A percentile compares a stretch with the other conserved stretches of the same genome.
These are phyloP conservation scores for Macrosteles quadrilineatus DNA, from an alignment of 1,140 invertebrate genomes.

Conservation along the genomic window DNA sequence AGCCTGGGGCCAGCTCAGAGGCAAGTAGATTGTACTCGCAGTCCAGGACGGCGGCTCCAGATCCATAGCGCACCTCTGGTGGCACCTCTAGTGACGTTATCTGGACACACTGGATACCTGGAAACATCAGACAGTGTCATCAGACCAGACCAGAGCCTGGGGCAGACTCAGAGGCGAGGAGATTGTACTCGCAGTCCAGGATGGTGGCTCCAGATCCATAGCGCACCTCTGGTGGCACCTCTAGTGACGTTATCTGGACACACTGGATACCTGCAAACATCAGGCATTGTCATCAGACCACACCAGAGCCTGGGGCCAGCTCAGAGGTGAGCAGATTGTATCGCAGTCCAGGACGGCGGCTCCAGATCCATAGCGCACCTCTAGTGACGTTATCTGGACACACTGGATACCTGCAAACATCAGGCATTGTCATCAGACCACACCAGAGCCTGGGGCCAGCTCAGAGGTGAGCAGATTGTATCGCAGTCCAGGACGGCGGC, in stretches of 20 bases:
- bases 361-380: conserved; percentile 63
- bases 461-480: conserved; percentile 57
- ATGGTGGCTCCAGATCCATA: conserved; percentile 64
- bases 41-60: conserved; percentile 66
- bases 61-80: conserved; percentile 63
- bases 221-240: conserved; percentile 65
- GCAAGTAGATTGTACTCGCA: conserved; percentile 67
- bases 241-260: conserved; percentile 66
- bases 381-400: conserved; percentile 66
- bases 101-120: conserved; percentile 60
- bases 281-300: too few relatives aligned
- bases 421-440: too few relatives aligned
- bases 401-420: conserved; percentile 55
- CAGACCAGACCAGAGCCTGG: conserved; percentile 62
- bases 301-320: conserved; percentile 52
- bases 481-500: conserved; percentile 75
- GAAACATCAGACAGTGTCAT: conserved; percentile 39
- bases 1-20: conserved; percentile 47
- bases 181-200: conserved; percentile 74
- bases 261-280: conserved; percentile 55
- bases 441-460: conserved; percentile 52
- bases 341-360: conserved; percentile 75
- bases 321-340: conserved; percentile 57
- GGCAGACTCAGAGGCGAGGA: conserved; percentile 47
- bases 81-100: conserved; percentile 70